Evolutionary conservation across 2,888 invertebrate species (phyloP).

Genomic region (Branchipolynoe longqiensis): DNA sequence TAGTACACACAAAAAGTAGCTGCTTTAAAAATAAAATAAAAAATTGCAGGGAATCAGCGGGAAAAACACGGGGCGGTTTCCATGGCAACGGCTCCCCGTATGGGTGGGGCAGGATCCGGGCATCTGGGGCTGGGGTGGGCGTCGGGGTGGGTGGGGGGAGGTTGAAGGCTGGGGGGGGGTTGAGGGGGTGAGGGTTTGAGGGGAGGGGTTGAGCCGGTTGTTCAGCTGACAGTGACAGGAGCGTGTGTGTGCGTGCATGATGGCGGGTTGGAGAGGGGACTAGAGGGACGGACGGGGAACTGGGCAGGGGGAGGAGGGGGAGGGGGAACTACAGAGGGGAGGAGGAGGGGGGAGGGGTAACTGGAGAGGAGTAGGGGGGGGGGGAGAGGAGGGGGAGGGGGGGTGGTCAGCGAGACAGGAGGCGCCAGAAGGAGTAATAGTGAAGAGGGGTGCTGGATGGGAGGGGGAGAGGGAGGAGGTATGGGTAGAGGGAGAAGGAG

Average conservation of each 20-base stretch:
- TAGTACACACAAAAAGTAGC: too few species aligned
- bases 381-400: not conserved
- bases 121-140: not conserved
- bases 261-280: not conserved
- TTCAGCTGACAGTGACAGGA: too few species aligned
- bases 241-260: not conserved
- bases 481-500: too few species aligned
- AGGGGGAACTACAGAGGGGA: not conserved
- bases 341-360: constrained; percentile 16
- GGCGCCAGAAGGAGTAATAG: too few species aligned
- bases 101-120: constrained; percentile 45
- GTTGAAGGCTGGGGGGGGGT: constrained; percentile 19
- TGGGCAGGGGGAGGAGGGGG: constrained; percentile 14
- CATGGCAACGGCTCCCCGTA: constrained; percentile 41
- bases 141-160: not conserved
- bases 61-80: constrained; percentile 29
- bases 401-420: too few species aligned
- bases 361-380: not conserved
- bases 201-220: not conserved
- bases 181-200: not conserved
- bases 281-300: not conserved
- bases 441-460: not conserved
- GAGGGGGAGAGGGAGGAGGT: not conserved
- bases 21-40: too few species aligned
- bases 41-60: constrained; percentile 49